A percentile compares a stretch with the other conserved stretches of the same genome.
Conservation (phyloP, 2,888 invertebrate species). For the Heteropelma amictum region DNA sequence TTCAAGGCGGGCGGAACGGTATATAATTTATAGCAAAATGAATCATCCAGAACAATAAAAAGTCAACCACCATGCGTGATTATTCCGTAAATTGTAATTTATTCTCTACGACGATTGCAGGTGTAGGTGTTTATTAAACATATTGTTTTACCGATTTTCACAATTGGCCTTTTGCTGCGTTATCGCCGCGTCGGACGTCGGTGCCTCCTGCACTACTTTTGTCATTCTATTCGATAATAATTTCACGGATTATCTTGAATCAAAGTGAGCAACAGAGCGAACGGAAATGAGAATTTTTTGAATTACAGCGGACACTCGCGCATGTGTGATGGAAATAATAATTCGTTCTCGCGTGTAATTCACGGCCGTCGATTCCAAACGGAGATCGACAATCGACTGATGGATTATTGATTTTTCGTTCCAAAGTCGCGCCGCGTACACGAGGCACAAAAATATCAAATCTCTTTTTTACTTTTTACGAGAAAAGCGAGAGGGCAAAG, state of each 20-base stretch:
- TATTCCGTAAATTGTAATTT: too few relatives aligned
- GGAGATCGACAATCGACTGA: conserved; percentile 11
- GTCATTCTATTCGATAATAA: neutral
- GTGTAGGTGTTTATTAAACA: too few relatives aligned
- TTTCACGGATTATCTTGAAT: too few relatives aligned
- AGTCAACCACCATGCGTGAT: too few relatives aligned
- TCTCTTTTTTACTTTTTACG: neutral
- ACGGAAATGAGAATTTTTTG: neutral
- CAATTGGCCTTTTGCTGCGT: neutral
- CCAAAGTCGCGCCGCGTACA: too few relatives aligned
- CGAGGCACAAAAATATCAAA: neutral
- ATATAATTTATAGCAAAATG: too few relatives aligned
- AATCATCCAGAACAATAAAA: too few relatives aligned
- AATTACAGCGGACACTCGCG: neutral
- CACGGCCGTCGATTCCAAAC: neutral
- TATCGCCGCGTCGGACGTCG: neutral
- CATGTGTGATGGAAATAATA: too few relatives aligned
- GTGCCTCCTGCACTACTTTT: neutral
- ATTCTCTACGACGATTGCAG: too few relatives aligned
- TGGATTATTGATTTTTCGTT: neutral
- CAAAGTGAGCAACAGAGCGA: neutral
- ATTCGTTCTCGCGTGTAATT: neutral
- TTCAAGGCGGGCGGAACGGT: too few relatives aligned
- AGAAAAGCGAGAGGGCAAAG: conserved; percentile 1
- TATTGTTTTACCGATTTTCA: conserved; percentile 21